Conservation (phyloP, 2,888 invertebrate species). For the Chrysomela aeneicollis region DNA sequence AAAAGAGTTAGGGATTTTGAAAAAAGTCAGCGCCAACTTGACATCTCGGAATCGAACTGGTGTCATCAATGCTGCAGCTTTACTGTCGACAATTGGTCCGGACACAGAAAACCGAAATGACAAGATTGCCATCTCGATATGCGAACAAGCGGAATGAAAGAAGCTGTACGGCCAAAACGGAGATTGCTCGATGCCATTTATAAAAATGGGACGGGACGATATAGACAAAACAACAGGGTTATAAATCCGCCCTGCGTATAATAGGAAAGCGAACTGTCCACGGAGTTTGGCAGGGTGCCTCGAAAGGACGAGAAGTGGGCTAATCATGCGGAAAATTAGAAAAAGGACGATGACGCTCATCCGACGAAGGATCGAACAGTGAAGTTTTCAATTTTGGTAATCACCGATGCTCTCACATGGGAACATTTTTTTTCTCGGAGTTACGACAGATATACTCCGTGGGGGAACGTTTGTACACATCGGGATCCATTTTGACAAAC, state of each 20-base stretch:
- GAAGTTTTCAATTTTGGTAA: conserved; percentile 22
- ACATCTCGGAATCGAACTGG: neutral
- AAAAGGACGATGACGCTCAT: conserved; percentile 21
- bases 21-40: too few species aligned
- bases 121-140: conserved; percentile 41
- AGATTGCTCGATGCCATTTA: conserved; percentile 34
- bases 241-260: conserved; percentile 46
- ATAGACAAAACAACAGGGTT: conserved; percentile 30
- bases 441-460: too few species aligned
- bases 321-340: conserved; percentile 39
- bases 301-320: conserved; percentile 26
- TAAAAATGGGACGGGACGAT: conserved; percentile 25
- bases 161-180: conserved; percentile 20
- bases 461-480: too few species aligned
- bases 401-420: neutral
- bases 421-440: too few species aligned
- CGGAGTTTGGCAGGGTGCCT: conserved; percentile 32
- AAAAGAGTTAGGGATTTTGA: too few species aligned
- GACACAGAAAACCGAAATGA: conserved; percentile 33
- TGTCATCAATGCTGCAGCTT: conserved; percentile 15
- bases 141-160: conserved; percentile 29
- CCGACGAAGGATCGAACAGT: conserved; percentile 21
- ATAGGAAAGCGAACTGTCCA: conserved; percentile 45
- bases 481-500: too few species aligned
- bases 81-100: conserved; percentile 33